phyloP scores from a whole-genome alignment of 1,140 invertebrate genomes.

The Hermetia illucens region DNA sequence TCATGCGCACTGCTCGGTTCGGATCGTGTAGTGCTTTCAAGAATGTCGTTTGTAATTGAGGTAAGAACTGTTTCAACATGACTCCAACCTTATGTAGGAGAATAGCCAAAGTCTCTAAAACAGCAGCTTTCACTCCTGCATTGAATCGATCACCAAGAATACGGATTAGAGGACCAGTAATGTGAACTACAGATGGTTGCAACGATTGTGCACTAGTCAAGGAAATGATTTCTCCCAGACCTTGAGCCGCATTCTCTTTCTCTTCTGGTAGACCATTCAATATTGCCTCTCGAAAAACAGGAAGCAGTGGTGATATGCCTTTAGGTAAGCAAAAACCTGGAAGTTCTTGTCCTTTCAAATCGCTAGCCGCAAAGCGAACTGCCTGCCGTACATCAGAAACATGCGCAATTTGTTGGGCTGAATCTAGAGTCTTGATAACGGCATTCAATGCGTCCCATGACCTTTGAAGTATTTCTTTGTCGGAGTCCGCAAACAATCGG shows the following conservation, averaged over 20 bases:
- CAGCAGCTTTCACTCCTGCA: slow-evolving; percentile 86
- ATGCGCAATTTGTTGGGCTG: slow-evolving; percentile 66
- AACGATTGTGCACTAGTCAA: slow-evolving; percentile 72
- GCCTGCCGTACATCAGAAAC: slow-evolving; percentile 84
- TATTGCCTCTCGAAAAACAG: slow-evolving; percentile 91
- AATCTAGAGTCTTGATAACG: slow-evolving; percentile 75
- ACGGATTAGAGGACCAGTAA: slow-evolving; percentile 93
- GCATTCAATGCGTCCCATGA: slow-evolving; percentile 83
- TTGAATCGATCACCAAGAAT: slow-evolving; percentile 93
- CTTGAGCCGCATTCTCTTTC: slow-evolving; percentile 90
- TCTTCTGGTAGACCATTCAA: slow-evolving; percentile 86
- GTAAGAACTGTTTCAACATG: slow-evolving; percentile 93
- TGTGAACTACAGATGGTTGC: slow-evolving; percentile 89
- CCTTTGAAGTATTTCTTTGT: slow-evolving; percentile 68
- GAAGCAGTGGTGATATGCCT: slow-evolving; percentile 85
- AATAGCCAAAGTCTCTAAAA: slow-evolving; percentile 84
- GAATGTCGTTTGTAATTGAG: slow-evolving; percentile 96
- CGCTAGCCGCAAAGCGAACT: slow-evolving; percentile 74
- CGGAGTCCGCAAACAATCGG: slow-evolving; percentile 65
- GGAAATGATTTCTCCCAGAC: slow-evolving; percentile 82
- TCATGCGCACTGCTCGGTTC: slow-evolving; percentile 73
- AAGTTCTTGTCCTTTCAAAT: slow-evolving; percentile 66
- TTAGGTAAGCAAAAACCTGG: slow-evolving; percentile 94
- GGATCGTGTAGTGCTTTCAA: slow-evolving; percentile 84
- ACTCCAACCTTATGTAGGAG: slow-evolving; percentile 83